Base-by-base conservation (phyloP, 2,113 vertebrate species). In the Gambusia holbrooki region DNA sequence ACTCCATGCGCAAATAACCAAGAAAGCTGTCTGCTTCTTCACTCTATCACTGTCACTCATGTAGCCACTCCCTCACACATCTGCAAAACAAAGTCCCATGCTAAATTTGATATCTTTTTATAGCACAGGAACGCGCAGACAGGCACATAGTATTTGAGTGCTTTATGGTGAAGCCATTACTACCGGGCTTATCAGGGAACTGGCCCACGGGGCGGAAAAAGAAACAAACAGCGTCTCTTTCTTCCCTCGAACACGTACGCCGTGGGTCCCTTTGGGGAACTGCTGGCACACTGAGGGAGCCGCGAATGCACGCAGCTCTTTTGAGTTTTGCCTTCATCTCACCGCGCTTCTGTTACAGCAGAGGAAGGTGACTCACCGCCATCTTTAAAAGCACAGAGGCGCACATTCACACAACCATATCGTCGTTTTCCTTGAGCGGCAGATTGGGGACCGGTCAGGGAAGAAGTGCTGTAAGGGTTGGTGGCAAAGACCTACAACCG, bases 101-200 rank as follows among this genome's bases (percentile, higher is more conserved):
- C 27, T 70, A 68, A 42, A 54, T 77, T 72, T 62, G 65, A 62
- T 58, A 4, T 60, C 37, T 61, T 78, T 69, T 75, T 58, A 28
- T 66, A 32, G 69, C 63, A 66, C 77, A 33, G 33, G 62, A 37
- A 32, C 62, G 74, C 54, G 35, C 66, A 78, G 25, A 77, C 62
- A 69, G 25, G 51, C 73, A 72, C 67, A 67, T 69, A 62, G 25
- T 51, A 29, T 74, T 51, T 72, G 62, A 40, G 19, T 74, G 71
- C 67, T 69, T 74, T 69, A 84, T 89, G 89, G 78, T 85, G 87
- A 89, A 93, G 69, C 72, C 83, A 93, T 92, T 90, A 86, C 74
- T 67, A 62, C 64, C 65, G 51, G 69, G 82, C 54, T 71, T 77
- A 66, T 77, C 74, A 79, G 78, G 88, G 75, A 89, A 78, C 22